Base-by-base conservation (phyloP, 2,888 invertebrate genomes). In the Agrotis clavis region DNA sequence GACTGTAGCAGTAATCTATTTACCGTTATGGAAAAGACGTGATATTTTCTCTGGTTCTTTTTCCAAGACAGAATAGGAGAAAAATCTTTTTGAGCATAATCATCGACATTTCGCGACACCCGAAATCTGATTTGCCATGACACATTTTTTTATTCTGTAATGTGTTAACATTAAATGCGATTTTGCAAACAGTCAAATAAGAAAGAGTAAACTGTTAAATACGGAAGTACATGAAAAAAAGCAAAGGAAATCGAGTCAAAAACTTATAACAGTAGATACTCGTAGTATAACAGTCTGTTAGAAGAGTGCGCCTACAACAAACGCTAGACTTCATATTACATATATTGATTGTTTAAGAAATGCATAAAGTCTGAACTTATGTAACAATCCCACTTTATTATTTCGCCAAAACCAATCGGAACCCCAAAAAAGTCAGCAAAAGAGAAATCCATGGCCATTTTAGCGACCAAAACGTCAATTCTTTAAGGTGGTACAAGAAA, bases 381-480 rank as follows among this genome's bases (percentile, higher is more conserved):
- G 11, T 19, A n/a, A 30, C 9, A 67, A 57, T 13, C 0, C 30
- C 13, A 9, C 0, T 59, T 71, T 21, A 25, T 47, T 48, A 25
- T 35, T 19, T 25, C 7, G 1, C 1, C 4, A 74, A 63, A 71
- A 63, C 5, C n/a, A 25, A 41, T 25, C 21, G 56, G 47, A 11
- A 1, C 13, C 16, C 11, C 30, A 57, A 67, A 61, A 62, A 65
- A 50, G 5, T 0, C 19, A 47, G 5, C 21, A 11, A 54, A 35
- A 41, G n/a, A 54, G 48, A 69, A 41, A 25, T 60, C 48, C 47
- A 4, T 57, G 54, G 64, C 64, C 70, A 74, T 78, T 83, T 85
- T 73, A 72, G 75, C 67, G 71, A 74, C 53, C 60, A 6, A 73
- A 81, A 79, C 66, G 79, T 76, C 77, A 79, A 76, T 84, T 79